Percentiles rank a stretch among this genome's conserved stretches.
phyloP scores from a whole-genome alignment of 2,113 vertebrate genomes.

The Atrichornis clamosus region DNA sequence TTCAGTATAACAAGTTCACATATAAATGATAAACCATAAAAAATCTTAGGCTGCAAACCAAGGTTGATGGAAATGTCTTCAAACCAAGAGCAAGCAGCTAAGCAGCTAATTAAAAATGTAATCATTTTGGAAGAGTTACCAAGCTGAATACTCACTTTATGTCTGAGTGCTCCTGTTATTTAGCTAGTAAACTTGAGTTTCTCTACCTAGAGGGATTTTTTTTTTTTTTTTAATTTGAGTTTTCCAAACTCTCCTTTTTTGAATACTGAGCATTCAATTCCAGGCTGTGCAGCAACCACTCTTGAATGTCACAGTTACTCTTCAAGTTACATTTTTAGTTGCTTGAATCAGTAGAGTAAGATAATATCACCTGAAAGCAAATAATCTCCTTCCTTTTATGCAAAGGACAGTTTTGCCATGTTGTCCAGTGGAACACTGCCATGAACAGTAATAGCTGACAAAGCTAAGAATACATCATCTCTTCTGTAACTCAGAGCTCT shows the following conservation, averaged over 20 bases:
- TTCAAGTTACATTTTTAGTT: neutral
- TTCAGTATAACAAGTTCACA: neutral
- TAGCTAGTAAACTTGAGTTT: neutral
- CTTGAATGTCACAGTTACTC: neutral
- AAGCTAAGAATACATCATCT: neutral
- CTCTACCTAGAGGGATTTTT: neutral
- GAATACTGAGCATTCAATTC: neutral
- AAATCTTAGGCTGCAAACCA: neutral
- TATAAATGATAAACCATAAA: neutral
- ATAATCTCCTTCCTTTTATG: neutral
- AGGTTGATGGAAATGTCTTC: neutral
- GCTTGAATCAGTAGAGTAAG: neutral
- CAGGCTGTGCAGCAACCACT: neutral
- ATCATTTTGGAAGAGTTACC: neutral
- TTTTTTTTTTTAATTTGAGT: neutral
- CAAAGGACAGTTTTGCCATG: neutral
- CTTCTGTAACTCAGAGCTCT: neutral
- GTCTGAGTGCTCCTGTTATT: neutral
- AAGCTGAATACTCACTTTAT: neutral
- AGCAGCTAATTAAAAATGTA: neutral
- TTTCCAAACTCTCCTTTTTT: neutral
- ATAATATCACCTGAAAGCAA: neutral
- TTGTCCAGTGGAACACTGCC: neutral
- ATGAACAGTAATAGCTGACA: neutral
- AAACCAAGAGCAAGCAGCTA: neutral